Conservation (phyloP, 2,797 vertebrate genomes). For the Odontamblyopus rebecca region DNA sequence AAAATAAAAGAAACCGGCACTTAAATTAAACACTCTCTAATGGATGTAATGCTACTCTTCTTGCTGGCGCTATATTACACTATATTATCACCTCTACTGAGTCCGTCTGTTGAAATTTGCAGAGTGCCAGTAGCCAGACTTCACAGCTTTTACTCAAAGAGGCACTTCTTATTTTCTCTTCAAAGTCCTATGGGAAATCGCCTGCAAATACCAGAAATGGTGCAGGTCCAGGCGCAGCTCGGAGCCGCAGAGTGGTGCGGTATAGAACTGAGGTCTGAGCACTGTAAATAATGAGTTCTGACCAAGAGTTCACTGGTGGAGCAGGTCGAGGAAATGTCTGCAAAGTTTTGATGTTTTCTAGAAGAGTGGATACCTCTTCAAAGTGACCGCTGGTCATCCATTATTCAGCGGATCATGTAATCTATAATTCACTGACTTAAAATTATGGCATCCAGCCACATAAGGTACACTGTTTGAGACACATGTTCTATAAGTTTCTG, state of each 20-base stretch:
- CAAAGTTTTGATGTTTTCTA: constrained; percentile 16
- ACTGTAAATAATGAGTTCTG: constrained; percentile 21
- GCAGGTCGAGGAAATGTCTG: neutral
- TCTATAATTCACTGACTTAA: neutral
- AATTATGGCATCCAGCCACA: neutral
- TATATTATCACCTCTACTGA: constrained; percentile 35
- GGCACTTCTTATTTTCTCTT: constrained; percentile 36
- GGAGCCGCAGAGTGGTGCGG: constrained; percentile 25
- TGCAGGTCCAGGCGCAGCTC: constrained; percentile 28
- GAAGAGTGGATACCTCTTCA: constrained; percentile 25
- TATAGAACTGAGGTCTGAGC: constrained; percentile 19
- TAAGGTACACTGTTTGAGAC: neutral
- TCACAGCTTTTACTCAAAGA: constrained; percentile 40
- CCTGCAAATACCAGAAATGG: constrained; percentile 52
- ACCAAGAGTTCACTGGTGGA: constrained; percentile 22
- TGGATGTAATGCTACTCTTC: neutral
- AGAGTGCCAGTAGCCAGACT: constrained; percentile 35
- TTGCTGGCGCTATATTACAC: constrained; percentile 20
- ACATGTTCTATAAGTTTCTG: too few relatives aligned
- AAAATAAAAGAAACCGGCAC: neutral
- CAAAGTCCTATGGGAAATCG: constrained; percentile 44
- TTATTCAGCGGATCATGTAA: neutral
- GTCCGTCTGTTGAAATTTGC: constrained; percentile 37
- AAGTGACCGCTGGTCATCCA: constrained; percentile 20
- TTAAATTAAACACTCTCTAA: neutral